Evolutionary conservation across 2,888 invertebrate species (phyloP), one percentile per base, ranked within the genome.

Genomic region (Xestia ashworthii): DNA sequence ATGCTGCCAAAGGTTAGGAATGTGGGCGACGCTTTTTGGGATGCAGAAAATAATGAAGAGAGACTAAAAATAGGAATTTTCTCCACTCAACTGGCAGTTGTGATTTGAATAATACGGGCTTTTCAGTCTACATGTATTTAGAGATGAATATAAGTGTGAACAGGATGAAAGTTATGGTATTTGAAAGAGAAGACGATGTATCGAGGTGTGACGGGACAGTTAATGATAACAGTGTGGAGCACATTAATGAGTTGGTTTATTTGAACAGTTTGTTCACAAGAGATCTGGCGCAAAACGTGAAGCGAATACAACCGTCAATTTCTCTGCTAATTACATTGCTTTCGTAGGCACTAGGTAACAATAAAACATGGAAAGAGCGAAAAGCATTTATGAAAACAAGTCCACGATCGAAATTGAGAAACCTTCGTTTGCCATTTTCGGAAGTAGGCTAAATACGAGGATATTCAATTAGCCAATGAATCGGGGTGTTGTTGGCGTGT

Each of bases 391-490:
- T 14, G 11, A 58, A 48, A 14, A 44, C 25, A 50, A 41, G 11
- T 22, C 16, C 11, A 19, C 1, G 22, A 8, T 16, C 25, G 22
- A 25, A 38, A 50, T 76, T 16, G 3, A 44, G 32, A 65, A 65
- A 46, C 50, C 65, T 55, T 74, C 38, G n/a, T 32, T 46, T 12
- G 16, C 6, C 11, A 50, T 50, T 65, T 58, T 79, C 44, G 44
- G 69, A 79, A 83, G 79, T 38, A 11, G 19, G 60, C 66, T 48
- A 78, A 78, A 50, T 44, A 9, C 25, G 22, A 71, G 71, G 64
- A 84, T 70, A 41, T 67, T 69, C 66, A 80, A 80, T 81, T 84
- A 84, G 55, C 72, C 67, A 71, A 66, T 80, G 44, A 83, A 83
- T 71, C 67, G 53, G 55, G 32, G 67, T 71, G 53, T 64, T 50